phyloP scores from a whole-genome alignment of 2,113 vertebrate genomes.

The Tricholaema leucomelas region DNA sequence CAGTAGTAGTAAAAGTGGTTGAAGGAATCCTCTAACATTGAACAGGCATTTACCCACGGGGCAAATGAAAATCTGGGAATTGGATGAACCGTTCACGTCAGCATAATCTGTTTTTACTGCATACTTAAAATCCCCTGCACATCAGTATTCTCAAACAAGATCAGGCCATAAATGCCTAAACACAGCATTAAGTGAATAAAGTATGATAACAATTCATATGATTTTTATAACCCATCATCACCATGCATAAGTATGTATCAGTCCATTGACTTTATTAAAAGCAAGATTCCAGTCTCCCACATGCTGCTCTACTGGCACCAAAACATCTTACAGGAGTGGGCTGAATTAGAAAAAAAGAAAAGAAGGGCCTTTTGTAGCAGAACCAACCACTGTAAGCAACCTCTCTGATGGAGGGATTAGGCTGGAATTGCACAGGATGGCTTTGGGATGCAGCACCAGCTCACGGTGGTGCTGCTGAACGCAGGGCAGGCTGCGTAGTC shows the following conservation, averaged over 20 bases:
- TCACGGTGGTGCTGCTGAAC: background rate
- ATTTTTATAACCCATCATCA: slow-evolving; percentile 48
- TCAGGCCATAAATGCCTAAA: slow-evolving; percentile 23
- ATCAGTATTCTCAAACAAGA: slow-evolving; percentile 42
- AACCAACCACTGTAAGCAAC: background rate
- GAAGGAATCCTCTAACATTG: slow-evolving; percentile 3
- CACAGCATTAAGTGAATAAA: slow-evolving; percentile 12
- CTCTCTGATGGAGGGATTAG: background rate
- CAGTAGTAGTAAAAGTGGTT: slow-evolving; percentile 6
- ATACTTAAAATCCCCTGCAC: background rate
- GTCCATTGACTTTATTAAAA: slow-evolving; percentile 24
- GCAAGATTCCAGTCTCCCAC: background rate
- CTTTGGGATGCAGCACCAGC: background rate
- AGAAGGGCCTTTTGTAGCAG: background rate
- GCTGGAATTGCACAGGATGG: background rate
- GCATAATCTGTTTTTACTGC: slow-evolving; percentile 17
- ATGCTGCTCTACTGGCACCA: background rate
- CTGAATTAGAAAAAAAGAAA: background rate
- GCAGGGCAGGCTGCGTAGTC: no score
- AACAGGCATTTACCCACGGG: background rate
- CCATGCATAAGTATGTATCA: background rate
- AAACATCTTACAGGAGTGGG: background rate
- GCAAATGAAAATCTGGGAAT: background rate
- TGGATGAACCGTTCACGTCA: slow-evolving; percentile 5
- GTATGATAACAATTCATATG: background rate